A percentile compares a stretch with the other conserved stretches of the same genome.
Evolutionary conservation across 2,113 vertebrate species (phyloP).

Genomic region (Psophia crepitans): DNA sequence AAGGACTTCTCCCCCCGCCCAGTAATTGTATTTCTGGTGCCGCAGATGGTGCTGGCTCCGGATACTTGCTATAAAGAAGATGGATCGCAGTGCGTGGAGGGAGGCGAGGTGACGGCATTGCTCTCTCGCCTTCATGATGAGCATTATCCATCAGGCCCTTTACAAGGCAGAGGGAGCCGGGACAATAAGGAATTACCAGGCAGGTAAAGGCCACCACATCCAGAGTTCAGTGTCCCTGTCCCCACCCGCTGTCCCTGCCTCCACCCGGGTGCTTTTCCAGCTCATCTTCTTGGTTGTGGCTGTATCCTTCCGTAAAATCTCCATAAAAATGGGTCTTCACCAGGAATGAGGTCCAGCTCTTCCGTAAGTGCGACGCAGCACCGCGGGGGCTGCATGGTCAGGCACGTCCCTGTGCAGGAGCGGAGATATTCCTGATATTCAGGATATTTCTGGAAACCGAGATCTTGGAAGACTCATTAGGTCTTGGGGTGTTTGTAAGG

Average conservation of each 20-base stretch:
- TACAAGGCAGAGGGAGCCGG: not conserved
- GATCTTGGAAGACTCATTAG: no score
- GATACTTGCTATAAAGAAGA: slow-evolving; percentile 49
- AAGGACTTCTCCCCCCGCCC: not conserved
- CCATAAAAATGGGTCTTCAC: not conserved
- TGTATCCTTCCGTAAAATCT: not conserved
- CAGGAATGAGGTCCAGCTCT: not conserved
- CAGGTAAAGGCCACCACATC: not conserved
- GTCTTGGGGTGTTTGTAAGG: rapidly evolving
- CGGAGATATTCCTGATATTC: not conserved
- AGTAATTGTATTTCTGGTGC: slow-evolving; percentile 56
- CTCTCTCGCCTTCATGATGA: not conserved
- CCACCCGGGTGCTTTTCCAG: not conserved
- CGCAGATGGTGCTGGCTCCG: slow-evolving; percentile 51
- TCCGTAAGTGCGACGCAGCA: rapidly evolving
- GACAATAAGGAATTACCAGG: not conserved
- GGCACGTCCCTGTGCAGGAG: rapidly evolving
- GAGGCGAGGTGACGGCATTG: not conserved
- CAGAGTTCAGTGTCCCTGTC: rapidly evolving
- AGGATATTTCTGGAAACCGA: not conserved
- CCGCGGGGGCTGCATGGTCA: rapidly evolving
- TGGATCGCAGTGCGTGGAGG: not conserved
- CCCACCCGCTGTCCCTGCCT: not conserved
- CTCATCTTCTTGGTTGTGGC: rapidly evolving
- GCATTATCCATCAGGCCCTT: not conserved